Percentiles rank a stretch among this genome's conserved stretches.
These are phyloP conservation scores for Grapholita molesta DNA, from an alignment of 1,140 invertebrate genomes.

Conservation along the genomic window DNA sequence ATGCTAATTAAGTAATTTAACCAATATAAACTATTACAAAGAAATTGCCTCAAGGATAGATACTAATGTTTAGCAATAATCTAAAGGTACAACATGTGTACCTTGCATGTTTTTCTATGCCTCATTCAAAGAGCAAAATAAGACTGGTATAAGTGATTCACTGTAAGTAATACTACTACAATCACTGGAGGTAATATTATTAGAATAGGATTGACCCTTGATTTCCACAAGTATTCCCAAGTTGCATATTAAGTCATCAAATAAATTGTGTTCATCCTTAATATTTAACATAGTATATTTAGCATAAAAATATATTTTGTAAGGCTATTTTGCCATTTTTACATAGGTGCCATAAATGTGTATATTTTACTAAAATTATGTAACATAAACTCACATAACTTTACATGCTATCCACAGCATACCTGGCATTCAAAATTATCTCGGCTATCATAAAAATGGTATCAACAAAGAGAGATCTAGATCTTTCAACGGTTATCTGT, in stretches of 20 bases:
- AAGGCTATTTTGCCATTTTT: background rate
- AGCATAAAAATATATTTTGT: background rate
- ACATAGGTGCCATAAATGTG: slow-evolving; percentile 11
- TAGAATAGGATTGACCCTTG: background rate
- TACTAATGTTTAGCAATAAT: background rate
- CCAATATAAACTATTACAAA: background rate
- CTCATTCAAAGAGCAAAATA: background rate
- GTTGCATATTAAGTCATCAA: slow-evolving; percentile 23
- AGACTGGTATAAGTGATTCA: background rate
- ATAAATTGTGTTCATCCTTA: slow-evolving; percentile 17
- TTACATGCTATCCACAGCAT: background rate
- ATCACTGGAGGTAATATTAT: background rate
- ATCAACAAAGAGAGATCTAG: background rate
- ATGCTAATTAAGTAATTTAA: background rate
- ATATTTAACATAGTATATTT: slow-evolving; percentile 8
- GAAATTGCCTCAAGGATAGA: background rate
- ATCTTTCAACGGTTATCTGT: background rate
- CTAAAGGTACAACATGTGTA: background rate
- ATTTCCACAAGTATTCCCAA: slow-evolving; percentile 35
- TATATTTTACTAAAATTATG: background rate
- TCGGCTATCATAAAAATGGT: background rate
- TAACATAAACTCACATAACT: background rate
- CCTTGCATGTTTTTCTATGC: background rate
- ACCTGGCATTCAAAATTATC: background rate
- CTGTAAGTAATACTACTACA: background rate